Base-by-base conservation (phyloP, 2,113 vertebrate species). In the Silurus meridionalis region DNA sequence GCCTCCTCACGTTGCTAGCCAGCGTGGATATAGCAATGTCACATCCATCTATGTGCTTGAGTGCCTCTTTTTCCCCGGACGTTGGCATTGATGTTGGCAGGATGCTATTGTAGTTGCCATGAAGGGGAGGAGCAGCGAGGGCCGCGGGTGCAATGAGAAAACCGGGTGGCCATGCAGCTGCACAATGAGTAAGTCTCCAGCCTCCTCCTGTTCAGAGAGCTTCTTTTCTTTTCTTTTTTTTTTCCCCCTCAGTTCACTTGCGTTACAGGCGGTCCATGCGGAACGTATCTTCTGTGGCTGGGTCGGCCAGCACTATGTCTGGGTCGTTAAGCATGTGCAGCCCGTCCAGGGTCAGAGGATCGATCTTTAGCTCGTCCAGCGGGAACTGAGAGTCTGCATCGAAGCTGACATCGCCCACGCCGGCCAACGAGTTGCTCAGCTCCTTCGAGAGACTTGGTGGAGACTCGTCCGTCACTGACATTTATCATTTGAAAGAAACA, bases 241-340 rank as follows among this genome's bases (percentile, higher is more conserved):
- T 64, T 13, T 58, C 83, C 50, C 87, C 66, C 83, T 81, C 23
- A 75, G 52, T 61, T 80, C 67, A 15, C 11, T 77, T 23, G 63
- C 19, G 79, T 95, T 94, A 99, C 96, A 99, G 97, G 89, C 98
- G 95, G 93, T 99, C 98, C 98, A 99, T 99, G 89, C 98, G 95
- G 94, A 99, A 99, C 37, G 98, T 98, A 95, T 99, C 98, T 94
- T 99, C 98, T 0, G 98, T 99, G 93, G 98, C 98, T 0, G 98
- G 95, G 94, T 97, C 98, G 0, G 98, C 91, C 25, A 99, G 96
- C 92, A 99, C 98, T 97, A 99, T 98, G 94, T 99, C 98, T 0
- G 98, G 98, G 94, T 98, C 98, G 0, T 99, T 99, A 86, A 99
- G 97, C 98, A 99, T 99, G 95, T 99, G 98, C 85, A 99, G 96